These are phyloP conservation scores for Brachionus rotundiformis DNA, from an alignment of 1,140 invertebrate species.

Conservation along the genomic window DNA sequence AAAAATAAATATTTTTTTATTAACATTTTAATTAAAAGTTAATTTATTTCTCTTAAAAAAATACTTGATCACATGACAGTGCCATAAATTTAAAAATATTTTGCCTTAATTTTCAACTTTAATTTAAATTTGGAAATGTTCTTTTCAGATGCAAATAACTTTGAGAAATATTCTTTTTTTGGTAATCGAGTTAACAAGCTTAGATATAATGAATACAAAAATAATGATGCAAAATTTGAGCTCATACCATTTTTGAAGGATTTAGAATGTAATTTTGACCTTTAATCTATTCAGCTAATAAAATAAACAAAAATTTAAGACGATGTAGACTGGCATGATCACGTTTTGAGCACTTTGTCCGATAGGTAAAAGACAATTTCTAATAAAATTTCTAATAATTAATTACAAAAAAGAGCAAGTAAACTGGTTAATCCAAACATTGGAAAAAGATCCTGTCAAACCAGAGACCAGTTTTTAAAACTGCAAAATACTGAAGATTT, in stretches of 20 bases:
- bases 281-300: background rate
- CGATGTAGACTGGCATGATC: background rate
- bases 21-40: background rate
- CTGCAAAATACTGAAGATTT: background rate
- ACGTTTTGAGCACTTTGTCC: background rate
- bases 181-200: background rate
- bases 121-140: conserved; percentile 28
- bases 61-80: background rate
- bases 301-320: background rate
- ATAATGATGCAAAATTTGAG: background rate
- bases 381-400: too few relatives aligned
- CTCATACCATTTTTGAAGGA: background rate
- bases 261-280: background rate
- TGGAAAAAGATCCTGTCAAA: background rate
- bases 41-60: background rate
- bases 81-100: background rate
- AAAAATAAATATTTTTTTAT: too few relatives aligned
- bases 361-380: background rate
- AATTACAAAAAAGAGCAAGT: background rate
- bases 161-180: conserved; percentile 41
- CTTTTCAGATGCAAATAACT: conserved; percentile 42
- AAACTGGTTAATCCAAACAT: background rate
- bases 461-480: background rate
- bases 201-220: conserved; percentile 16
- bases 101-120: background rate